phyloP scores from a whole-genome alignment of 2,797 vertebrate species.

The Onychomys torridus region DNA sequence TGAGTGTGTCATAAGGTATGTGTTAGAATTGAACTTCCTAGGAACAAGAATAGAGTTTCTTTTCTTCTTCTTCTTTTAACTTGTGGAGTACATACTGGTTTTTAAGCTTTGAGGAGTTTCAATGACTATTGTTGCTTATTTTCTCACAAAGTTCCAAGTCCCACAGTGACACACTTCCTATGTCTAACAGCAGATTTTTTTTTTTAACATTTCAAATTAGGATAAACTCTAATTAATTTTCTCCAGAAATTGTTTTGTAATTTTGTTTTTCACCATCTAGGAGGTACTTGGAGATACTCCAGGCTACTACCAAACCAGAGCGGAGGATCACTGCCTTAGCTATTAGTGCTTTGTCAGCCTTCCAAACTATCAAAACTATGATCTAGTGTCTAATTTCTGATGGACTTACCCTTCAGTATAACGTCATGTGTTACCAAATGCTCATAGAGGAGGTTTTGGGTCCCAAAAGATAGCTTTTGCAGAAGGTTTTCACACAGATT shows the following conservation, averaged over 20 bases:
- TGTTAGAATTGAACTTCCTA: conserved; percentile 71
- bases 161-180: conserved; percentile 69
- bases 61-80: conserved; percentile 21
- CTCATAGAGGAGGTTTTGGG: conserved; percentile 52
- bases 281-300: conserved; percentile 40
- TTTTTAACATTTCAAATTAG: conserved; percentile 73
- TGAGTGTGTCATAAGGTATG: conserved; percentile 75
- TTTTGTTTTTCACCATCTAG: conserved; percentile 40
- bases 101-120: conserved; percentile 75
- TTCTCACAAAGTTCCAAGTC: conserved; percentile 30
- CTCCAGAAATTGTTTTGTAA: conserved; percentile 53
- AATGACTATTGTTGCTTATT: conserved; percentile 74
- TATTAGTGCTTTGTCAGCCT: conserved; percentile 67
- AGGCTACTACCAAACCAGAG: conserved; percentile 47
- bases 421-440: conserved; percentile 18
- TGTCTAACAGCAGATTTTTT: conserved; percentile 18
- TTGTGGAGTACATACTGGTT: conserved; percentile 52
- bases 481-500: conserved; percentile 66
- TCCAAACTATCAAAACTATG: conserved; percentile 70
- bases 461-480: conserved; percentile 47
- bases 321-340: conserved; percentile 48
- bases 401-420: conserved; percentile 30
- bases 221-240: conserved; percentile 71
- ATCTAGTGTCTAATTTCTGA: conserved; percentile 72
- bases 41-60: conserved; percentile 73